Evolutionary conservation across 2,113 vertebrate species (phyloP).

Genomic region (Silurus asotus): DNA sequence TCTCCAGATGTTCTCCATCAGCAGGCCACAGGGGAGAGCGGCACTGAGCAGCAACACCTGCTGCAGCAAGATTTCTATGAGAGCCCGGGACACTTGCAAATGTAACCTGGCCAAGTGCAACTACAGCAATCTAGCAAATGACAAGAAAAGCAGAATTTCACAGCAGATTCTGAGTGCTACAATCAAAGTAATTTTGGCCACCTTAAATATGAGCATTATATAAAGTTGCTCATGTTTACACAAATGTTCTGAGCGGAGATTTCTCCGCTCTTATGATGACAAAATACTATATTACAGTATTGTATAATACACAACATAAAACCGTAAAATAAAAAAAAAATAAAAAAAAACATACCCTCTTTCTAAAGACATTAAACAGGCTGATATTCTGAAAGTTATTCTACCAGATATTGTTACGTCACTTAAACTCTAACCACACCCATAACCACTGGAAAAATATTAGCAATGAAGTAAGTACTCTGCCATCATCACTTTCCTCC

Average conservation of each 20-base stretch:
- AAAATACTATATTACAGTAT: background rate
- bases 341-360: background rate
- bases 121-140: slow-evolving; percentile 6
- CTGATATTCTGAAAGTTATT: slow-evolving; percentile 11
- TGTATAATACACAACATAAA: no score
- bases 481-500: slow-evolving; percentile 21
- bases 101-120: slow-evolving; percentile 61
- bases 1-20: slow-evolving; percentile 80
- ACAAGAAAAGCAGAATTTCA: slow-evolving; percentile 39
- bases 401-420: slow-evolving; percentile 28
- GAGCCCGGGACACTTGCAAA: slow-evolving; percentile 51
- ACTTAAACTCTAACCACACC: slow-evolving; percentile 27
- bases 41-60: slow-evolving; percentile 71
- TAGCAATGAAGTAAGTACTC: slow-evolving; percentile 6
- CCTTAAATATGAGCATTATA: slow-evolving; percentile 12
- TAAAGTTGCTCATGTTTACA: slow-evolving; percentile 13
- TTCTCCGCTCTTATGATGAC: background rate
- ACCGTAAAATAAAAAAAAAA: no score
- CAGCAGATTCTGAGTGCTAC: background rate
- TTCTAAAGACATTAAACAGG: background rate
- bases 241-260: background rate
- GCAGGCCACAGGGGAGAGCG: slow-evolving; percentile 73
- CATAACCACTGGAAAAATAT: slow-evolving; percentile 29
- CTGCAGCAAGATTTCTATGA: slow-evolving; percentile 52
- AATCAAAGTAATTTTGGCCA: slow-evolving; percentile 31